Conservation (phyloP, 2,888 invertebrate species). For the Chironomus tentans region DNA sequence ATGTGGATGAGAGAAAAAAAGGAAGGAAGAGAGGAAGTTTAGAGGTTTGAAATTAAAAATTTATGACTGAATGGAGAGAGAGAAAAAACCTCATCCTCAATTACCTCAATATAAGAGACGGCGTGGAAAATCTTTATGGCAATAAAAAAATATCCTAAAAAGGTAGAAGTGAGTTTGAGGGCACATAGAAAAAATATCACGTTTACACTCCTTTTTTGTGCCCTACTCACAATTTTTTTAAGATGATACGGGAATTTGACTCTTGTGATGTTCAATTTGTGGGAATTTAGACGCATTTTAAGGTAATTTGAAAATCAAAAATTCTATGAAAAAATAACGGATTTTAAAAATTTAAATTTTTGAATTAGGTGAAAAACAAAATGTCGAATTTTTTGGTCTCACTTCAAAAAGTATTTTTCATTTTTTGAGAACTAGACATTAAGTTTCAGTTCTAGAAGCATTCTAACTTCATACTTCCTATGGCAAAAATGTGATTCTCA, state of each 20-base stretch:
- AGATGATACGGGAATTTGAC: background rate
- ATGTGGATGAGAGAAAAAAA: background rate
- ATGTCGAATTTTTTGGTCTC: too few species aligned
- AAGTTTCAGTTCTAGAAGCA: too few species aligned
- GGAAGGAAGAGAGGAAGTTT: background rate
- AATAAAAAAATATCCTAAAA: background rate
- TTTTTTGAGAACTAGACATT: too few species aligned
- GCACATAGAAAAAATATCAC: background rate
- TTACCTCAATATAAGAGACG: slow-evolving; percentile 12
- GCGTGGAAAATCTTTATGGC: background rate
- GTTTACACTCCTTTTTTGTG: background rate
- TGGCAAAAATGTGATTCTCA: too few species aligned
- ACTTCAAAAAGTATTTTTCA: too few species aligned
- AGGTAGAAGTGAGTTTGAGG: background rate
- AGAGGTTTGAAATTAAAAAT: slow-evolving; percentile 20
- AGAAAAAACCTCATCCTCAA: slow-evolving; percentile 13
- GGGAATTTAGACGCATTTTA: too few species aligned
- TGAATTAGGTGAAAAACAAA: too few species aligned
- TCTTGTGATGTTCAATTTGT: too few species aligned
- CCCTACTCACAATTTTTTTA: background rate
- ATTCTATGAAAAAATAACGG: too few species aligned
- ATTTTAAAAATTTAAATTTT: too few species aligned
- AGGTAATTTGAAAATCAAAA: too few species aligned
- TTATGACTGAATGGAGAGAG: slow-evolving; percentile 2
- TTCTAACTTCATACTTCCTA: too few species aligned